Conservation (phyloP, 2,797 vertebrate genomes). For the Pyrocephalus nanus region DNA sequence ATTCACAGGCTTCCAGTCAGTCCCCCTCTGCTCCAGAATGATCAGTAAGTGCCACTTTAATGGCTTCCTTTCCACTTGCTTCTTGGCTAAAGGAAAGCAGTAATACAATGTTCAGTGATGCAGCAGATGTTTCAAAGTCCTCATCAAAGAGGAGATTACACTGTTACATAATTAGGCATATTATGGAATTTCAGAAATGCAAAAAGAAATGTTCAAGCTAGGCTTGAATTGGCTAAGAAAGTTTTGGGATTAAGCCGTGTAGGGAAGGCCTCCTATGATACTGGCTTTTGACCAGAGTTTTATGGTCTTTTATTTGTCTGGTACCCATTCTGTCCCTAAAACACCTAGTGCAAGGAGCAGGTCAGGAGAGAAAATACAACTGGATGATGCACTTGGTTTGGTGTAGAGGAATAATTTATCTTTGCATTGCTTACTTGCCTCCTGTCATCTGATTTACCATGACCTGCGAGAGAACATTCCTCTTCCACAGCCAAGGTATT, state of each 20-base stretch:
- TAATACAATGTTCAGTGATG: not conserved
- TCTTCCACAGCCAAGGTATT: not conserved
- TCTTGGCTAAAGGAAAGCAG: not conserved
- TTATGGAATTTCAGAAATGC: not conserved
- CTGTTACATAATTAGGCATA: not conserved
- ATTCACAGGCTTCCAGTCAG: not conserved
- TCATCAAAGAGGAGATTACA: not conserved
- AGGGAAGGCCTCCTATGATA: not conserved
- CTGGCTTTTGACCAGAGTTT: not conserved
- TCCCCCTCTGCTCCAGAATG: not conserved
- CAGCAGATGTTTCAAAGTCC: not conserved
- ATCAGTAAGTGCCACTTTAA: not conserved
- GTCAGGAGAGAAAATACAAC: not conserved
- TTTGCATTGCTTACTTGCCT: not conserved
- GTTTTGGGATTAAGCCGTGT: not conserved
- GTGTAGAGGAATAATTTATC: not conserved
- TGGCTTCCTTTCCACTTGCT: not conserved
- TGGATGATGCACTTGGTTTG: not conserved
- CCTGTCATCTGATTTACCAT: not conserved
- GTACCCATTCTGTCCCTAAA: not conserved
- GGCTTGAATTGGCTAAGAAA: not conserved
- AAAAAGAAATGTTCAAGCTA: not conserved
- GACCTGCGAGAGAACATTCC: slow-evolving; percentile 41
- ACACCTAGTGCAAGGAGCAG: not conserved
- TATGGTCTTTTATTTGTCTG: not conserved